Evolutionary conservation across 2,113 vertebrate genomes (phyloP).

Genomic region (Octodon degus): DNA sequence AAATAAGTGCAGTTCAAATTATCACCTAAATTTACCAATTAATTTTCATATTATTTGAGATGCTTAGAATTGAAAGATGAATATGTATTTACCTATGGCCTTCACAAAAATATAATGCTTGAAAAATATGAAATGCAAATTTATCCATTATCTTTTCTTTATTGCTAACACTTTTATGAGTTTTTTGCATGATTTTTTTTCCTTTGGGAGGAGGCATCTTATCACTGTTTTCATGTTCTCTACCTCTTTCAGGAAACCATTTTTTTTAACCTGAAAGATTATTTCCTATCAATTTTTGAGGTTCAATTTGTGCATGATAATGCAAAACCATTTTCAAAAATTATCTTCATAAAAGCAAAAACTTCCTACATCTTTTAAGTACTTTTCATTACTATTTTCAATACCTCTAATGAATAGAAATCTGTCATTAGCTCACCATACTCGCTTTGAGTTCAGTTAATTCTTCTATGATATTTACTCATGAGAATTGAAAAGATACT

Average conservation of each 20-base stretch:
- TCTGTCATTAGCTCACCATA: slow-evolving; percentile 74
- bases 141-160: slow-evolving; percentile 55
- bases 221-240: slow-evolving; percentile 66
- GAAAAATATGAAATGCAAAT: slow-evolving; percentile 54
- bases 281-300: slow-evolving; percentile 77
- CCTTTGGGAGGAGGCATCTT: slow-evolving; percentile 64
- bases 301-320: slow-evolving; percentile 43
- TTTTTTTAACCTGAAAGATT: slow-evolving; percentile 62
- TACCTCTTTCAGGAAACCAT: slow-evolving; percentile 52
- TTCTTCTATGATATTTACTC: slow-evolving; percentile 74
- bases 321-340: slow-evolving; percentile 76
- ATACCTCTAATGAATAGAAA: slow-evolving; percentile 82
- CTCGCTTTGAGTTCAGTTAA: slow-evolving; percentile 82
- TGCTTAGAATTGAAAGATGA: slow-evolving; percentile 8
- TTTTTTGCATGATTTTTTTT: neutral
- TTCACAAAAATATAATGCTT: slow-evolving; percentile 23
- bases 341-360: slow-evolving; percentile 68
- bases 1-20: neutral
- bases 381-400: slow-evolving; percentile 77
- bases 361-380: slow-evolving; percentile 70
- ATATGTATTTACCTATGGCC: neutral
- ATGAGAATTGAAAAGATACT: slow-evolving; percentile 71
- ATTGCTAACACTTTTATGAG: slow-evolving; percentile 65
- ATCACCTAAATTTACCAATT: neutral
- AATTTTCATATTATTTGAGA: fast-evolving